These are phyloP conservation scores for Pyrgilauda ruficollis DNA, from an alignment of 2,113 vertebrate species.

Conservation along the genomic window DNA sequence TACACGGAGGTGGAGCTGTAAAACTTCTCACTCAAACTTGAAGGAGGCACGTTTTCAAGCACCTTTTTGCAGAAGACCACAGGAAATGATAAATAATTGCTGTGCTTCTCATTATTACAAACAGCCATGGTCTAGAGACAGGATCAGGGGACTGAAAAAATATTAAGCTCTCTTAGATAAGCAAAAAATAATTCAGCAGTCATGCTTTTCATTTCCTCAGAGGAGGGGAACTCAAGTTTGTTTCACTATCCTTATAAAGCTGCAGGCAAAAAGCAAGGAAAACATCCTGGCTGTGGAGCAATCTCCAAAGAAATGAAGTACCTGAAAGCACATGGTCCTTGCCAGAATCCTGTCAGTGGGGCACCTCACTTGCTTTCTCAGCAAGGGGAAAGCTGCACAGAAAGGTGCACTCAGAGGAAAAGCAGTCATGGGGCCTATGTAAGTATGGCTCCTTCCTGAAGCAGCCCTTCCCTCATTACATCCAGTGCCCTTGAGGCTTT, in stretches of 20 bases:
- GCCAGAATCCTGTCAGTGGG: not conserved
- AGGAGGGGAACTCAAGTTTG: not conserved
- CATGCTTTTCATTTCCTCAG: not conserved
- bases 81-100: constrained; percentile 30
- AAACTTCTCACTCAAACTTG: constrained; percentile 12
- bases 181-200: constrained; percentile 13
- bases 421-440: not conserved
- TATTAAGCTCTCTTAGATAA: not conserved
- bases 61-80: not conserved
- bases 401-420: not conserved
- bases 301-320: not conserved
- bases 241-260: not conserved
- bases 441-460: not conserved
- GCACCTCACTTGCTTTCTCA: not conserved
- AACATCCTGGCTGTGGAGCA: not conserved
- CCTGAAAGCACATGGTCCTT: not conserved
- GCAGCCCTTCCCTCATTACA: not conserved
- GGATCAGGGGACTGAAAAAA: not conserved
- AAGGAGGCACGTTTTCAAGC: constrained; percentile 4
- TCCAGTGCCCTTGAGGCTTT: not conserved
- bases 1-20: not conserved
- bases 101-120: not conserved
- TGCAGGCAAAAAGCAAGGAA: not conserved
- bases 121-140: not conserved
- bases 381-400: not conserved